These are phyloP conservation scores for Eueides isabella DNA, from an alignment of 1,140 invertebrate genomes.

Conservation along the genomic window DNA sequence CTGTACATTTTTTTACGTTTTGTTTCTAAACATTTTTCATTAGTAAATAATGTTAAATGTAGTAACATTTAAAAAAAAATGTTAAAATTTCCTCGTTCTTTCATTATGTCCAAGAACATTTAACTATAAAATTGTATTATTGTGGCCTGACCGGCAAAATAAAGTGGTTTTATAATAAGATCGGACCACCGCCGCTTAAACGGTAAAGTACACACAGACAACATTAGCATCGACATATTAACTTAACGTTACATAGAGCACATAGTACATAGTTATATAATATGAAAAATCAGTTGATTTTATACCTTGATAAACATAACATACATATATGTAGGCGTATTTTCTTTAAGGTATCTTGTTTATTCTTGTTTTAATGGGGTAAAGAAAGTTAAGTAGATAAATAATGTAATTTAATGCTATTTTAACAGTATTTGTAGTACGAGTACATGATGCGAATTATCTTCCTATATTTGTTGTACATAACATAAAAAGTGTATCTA, in stretches of 20 bases:
- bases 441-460: too few relatives aligned
- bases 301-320: too few relatives aligned
- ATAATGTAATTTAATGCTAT: too few relatives aligned
- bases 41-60: background rate
- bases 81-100: background rate
- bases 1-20: too few relatives aligned
- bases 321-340: too few relatives aligned
- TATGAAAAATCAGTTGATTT: background rate
- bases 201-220: conserved; percentile 18
- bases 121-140: background rate
- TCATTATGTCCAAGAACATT: background rate
- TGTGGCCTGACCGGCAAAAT: conserved; percentile 17
- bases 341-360: too few relatives aligned
- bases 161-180: conserved; percentile 32
- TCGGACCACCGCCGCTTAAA: conserved; percentile 30
- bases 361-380: too few relatives aligned
- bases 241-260: background rate
- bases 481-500: too few relatives aligned
- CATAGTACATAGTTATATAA: background rate
- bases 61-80: background rate
- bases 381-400: too few relatives aligned
- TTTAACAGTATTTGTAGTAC: too few relatives aligned
- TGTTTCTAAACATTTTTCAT: too few relatives aligned
- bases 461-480: too few relatives aligned
- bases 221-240: conserved; percentile 1